Conservation (phyloP, 2,888 invertebrate species). For the Neoscelio sp. region DNA sequence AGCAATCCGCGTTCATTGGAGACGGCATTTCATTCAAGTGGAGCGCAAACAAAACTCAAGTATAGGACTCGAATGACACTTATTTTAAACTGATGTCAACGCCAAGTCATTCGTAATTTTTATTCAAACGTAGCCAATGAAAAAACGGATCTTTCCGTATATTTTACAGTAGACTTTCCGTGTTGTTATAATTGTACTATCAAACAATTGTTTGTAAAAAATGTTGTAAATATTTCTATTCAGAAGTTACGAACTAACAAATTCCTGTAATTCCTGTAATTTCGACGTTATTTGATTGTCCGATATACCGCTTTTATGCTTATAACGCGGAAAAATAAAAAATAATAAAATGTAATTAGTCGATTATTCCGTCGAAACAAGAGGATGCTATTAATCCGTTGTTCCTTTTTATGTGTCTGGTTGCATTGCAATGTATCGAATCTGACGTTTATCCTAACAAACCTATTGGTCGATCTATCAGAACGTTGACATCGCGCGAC, state of each 20-base stretch:
- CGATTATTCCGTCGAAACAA: conserved; percentile 20
- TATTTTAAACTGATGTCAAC: conserved; percentile 56
- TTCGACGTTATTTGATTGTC: too few relatives aligned
- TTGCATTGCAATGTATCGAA: conserved; percentile 54
- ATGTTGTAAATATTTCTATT: too few relatives aligned
- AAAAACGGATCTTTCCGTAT: too few relatives aligned
- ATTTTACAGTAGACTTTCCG: too few relatives aligned
- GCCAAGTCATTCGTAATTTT: conserved; percentile 55
- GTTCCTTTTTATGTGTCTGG: conserved; percentile 28
- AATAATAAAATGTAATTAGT: conserved; percentile 23
- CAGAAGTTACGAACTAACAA: too few relatives aligned
- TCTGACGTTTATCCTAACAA: conserved; percentile 65
- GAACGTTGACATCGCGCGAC: conserved; percentile 69
- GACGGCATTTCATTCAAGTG: conserved; percentile 57
- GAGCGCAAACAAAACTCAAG: conserved; percentile 58
- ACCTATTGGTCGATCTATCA: conserved; percentile 72
- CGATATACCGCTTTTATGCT: too few relatives aligned
- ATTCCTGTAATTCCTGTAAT: too few relatives aligned
- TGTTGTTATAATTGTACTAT: too few relatives aligned
- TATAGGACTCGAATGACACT: conserved; percentile 53
- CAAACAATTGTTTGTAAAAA: too few relatives aligned
- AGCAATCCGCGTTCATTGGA: conserved; percentile 61
- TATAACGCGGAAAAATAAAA: too few relatives aligned
- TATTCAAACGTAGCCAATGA: conserved; percentile 35
- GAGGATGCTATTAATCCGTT: conserved; percentile 30